Base-by-base conservation (phyloP, 1,140 invertebrate genomes). In the Psix sp. region DNA sequence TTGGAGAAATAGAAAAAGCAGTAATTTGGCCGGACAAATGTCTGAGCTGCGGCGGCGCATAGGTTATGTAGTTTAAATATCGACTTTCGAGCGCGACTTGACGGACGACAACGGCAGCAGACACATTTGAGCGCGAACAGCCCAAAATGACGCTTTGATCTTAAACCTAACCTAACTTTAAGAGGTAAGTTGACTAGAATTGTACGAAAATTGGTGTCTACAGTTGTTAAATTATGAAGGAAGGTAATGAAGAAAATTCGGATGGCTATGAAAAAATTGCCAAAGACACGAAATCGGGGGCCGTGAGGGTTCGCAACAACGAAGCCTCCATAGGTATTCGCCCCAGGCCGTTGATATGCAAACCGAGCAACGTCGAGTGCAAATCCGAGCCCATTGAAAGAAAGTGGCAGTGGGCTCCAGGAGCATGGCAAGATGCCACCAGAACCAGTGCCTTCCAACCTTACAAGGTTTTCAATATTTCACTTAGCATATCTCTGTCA, bases 391-490 rank as follows among this genome's bases (percentile, higher is more conserved):
- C 84, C 1, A 83, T 86, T 29, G 83, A 87, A 77, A 82, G 74
- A 15, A 87, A 87, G 49, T 85, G 83, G 80, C 83, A 85, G 18
- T 87, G 85, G 85, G 85, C 85, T 26, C 86, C 85, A 5, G 86
- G 86, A 63, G 86, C 87, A 14, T 88, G 87, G 87, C 86, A 88
- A 67, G 88, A 88, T 78, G 87, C 87, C 17, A 88, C 86, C 5
- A 80, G 88, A 66, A 87, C 87, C n/a, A 90, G 89, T 83, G 89
- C 89, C 24, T 90, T 90, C 77, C 88, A 88, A 65, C 89, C 89
- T 5, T 90, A 90, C 48, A 89, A 88, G 80, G 89, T 89, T 60
- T 60, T 16, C 18, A 15, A 39, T 18, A 39, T 17, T 17, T 24
- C 21, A 24, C 9, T 1, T 10, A 2, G n/a, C 26, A 29, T n/a